Conservation (phyloP, 2,888 invertebrate species). For the Netelia fuscicornis region DNA sequence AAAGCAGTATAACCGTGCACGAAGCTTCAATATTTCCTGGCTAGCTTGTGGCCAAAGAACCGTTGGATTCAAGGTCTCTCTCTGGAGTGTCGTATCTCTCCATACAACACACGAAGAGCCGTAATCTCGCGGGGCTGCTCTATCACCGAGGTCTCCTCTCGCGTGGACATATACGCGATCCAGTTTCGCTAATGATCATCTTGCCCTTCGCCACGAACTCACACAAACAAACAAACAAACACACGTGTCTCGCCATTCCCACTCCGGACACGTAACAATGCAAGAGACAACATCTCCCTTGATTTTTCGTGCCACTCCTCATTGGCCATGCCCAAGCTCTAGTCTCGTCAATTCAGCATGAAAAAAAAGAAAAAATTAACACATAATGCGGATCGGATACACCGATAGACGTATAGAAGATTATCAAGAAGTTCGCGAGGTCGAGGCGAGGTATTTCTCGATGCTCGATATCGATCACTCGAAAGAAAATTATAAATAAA, state of each 20-base stretch:
- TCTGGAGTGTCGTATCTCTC: background rate
- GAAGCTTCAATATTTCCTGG: conserved; percentile 62
- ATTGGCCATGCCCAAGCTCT: conserved; percentile 45
- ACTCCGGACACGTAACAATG: conserved; percentile 53
- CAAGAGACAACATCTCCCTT: conserved; percentile 58
- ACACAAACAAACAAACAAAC: conserved; percentile 1
- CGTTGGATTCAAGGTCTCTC: conserved; percentile 66
- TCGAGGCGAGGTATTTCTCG: conserved; percentile 8
- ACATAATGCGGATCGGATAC: conserved; percentile 57
- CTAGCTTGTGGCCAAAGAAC: conserved; percentile 64
- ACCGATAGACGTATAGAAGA: background rate
- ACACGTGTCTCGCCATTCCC: background rate
- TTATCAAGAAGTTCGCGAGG: conserved; percentile 20
- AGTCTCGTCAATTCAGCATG: conserved; percentile 53
- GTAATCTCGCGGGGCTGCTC: conserved; percentile 43
- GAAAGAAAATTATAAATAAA: background rate
- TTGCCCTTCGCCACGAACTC: background rate
- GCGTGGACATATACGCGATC: conserved; percentile 59
- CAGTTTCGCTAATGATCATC: conserved; percentile 64
- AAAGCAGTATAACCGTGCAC: conserved; percentile 22
- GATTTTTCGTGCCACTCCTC: conserved; percentile 60
- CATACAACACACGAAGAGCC: background rate
- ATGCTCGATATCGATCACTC: background rate
- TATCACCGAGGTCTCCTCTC: conserved; percentile 44
- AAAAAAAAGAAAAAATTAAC: conserved; percentile 32